Percentiles rank a stretch among this genome's conserved stretches.
Evolutionary conservation across 2,888 invertebrate species (phyloP).

Genomic region (Luperina testacea): DNA sequence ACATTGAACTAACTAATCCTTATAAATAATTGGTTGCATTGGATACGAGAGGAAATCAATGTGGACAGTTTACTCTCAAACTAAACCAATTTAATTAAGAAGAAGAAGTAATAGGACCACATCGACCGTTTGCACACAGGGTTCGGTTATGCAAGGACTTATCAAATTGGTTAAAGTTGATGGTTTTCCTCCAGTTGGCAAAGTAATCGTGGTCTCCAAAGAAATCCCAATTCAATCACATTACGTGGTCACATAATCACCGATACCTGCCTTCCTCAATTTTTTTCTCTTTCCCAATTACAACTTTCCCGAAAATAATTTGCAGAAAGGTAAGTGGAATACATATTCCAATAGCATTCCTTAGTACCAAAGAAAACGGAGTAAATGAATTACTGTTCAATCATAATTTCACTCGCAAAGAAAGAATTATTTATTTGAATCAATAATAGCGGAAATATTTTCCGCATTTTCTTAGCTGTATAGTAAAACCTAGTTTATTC

Average conservation of each 20-base stretch:
- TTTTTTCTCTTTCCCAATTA: slow-evolving; percentile 44
- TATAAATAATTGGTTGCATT: slow-evolving; percentile 3
- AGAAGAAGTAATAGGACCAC: background rate
- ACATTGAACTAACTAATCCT: background rate
- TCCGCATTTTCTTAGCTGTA: slow-evolving; percentile 19
- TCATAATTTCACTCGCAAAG: slow-evolving; percentile 55
- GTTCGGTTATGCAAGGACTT: background rate
- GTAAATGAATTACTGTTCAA: slow-evolving; percentile 52
- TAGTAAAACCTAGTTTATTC: background rate
- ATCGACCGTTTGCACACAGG: background rate
- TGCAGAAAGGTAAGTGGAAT: slow-evolving; percentile 36
- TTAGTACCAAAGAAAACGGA: slow-evolving; percentile 10
- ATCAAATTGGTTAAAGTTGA: slow-evolving; percentile 3
- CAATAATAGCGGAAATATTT: slow-evolving; percentile 42
- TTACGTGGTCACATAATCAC: slow-evolving; percentile 45
- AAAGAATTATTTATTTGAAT: slow-evolving; percentile 51
- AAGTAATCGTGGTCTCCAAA: slow-evolving; percentile 31
- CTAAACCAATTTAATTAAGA: background rate
- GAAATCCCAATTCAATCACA: slow-evolving; percentile 57
- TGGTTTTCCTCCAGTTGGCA: slow-evolving; percentile 22
- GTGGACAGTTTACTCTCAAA: background rate
- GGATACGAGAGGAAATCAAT: background rate
- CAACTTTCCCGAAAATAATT: slow-evolving; percentile 50
- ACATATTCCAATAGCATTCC: slow-evolving; percentile 28
- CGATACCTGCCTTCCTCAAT: slow-evolving; percentile 35